These are phyloP conservation scores for Cathartes aura DNA, from an alignment of 2,113 vertebrate genomes.

Conservation along the genomic window DNA sequence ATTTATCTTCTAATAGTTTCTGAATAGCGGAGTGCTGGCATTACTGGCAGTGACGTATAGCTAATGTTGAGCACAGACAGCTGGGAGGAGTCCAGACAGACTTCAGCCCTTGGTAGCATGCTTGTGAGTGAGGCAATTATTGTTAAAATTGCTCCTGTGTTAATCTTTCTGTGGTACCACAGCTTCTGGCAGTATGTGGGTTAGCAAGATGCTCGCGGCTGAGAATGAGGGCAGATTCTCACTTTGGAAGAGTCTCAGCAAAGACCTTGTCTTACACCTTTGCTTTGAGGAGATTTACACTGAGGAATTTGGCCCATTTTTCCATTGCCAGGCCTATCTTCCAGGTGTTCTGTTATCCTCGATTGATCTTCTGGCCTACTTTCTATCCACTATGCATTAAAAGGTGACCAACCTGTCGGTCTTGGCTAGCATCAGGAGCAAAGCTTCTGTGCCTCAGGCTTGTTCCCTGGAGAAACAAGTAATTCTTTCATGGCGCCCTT, in stretches of 20 bases:
- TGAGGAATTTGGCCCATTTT: conserved; percentile 29
- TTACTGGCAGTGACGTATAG: neutral
- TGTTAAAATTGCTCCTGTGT: neutral
- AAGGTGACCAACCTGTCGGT: conserved; percentile 6
- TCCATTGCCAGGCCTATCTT: neutral
- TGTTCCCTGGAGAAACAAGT: neutral
- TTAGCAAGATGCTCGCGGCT: conserved; percentile 14
- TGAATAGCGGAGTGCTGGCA: neutral
- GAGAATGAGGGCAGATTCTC: conserved; percentile 26
- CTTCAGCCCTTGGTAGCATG: neutral
- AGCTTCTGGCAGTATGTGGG: conserved; percentile 19
- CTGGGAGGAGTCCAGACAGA: neutral
- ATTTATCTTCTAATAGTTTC: conserved; percentile 14
- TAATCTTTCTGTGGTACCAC: neutral
- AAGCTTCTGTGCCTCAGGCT: neutral
- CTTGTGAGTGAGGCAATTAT: neutral
- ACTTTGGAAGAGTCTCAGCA: conserved; percentile 2
- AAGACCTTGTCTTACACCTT: conserved; percentile 35
- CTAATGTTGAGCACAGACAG: neutral
- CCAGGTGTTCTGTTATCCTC: conserved; percentile 43
- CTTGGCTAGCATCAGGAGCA: neutral
- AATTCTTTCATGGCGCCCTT: neutral
- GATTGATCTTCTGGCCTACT: conserved; percentile 26
- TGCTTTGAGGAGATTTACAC: neutral
- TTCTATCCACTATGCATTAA: neutral